Conservation (phyloP, 2,888 invertebrate genomes). For the Argyra leucocephala region DNA sequence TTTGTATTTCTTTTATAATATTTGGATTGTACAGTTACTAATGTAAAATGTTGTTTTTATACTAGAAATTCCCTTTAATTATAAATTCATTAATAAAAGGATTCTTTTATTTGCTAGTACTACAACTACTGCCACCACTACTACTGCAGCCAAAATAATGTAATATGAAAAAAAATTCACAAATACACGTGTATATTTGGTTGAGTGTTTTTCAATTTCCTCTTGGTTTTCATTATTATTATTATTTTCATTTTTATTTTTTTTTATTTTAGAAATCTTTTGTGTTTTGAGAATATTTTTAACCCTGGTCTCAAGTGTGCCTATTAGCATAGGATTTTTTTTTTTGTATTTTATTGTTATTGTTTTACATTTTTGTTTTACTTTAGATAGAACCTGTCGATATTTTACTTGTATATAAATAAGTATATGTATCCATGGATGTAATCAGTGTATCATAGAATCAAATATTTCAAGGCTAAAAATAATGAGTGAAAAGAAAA, state of each 20-base stretch:
- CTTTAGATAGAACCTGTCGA: background rate
- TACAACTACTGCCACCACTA: background rate
- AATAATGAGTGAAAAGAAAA: background rate
- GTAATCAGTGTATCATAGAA: too few species aligned
- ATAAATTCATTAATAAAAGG: background rate
- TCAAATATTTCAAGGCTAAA: background rate
- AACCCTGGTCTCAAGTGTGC: conserved; percentile 3
- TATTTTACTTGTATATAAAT: background rate
- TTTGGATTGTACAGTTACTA: background rate
- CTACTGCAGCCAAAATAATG: too few species aligned
- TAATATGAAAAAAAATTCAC: too few species aligned
- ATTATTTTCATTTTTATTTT: background rate
- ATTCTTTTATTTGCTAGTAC: background rate
- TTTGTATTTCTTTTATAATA: background rate
- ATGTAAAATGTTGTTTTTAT: background rate
- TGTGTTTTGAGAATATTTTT: background rate
- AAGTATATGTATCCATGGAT: too few species aligned
- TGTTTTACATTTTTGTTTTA: too few species aligned
- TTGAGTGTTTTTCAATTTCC: background rate
- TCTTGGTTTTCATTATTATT: background rate
- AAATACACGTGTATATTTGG: background rate
- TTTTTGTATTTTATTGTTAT: background rate
- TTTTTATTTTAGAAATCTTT: background rate
- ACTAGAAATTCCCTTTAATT: background rate
- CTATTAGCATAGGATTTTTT: background rate